A percentile compares a stretch with the other conserved stretches of the same genome.
Conservation (phyloP, 2,888 invertebrate species). For the Pimpla rufipes region DNA sequence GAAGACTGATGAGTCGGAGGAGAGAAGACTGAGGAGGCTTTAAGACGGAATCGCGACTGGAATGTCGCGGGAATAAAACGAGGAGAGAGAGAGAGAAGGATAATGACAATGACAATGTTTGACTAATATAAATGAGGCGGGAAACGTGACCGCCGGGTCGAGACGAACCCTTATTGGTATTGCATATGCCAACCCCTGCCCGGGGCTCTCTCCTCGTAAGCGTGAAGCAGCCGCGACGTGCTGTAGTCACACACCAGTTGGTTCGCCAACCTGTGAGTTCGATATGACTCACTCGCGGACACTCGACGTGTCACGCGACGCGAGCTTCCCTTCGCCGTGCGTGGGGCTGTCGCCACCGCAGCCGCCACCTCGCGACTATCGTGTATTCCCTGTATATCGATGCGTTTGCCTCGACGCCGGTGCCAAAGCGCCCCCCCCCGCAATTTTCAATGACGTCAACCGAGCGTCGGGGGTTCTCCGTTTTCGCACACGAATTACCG, state of each 20-base stretch:
- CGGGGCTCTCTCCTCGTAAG: constrained; percentile 4
- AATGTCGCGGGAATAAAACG: too few species aligned
- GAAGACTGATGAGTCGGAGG: too few species aligned
- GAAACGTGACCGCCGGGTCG: constrained; percentile 25
- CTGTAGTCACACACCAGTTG: constrained; percentile 62
- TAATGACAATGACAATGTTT: not conserved
- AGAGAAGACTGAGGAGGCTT: too few species aligned
- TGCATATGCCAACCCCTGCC: constrained; percentile 14
- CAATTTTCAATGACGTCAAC: constrained; percentile 59
- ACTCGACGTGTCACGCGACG: constrained; percentile 59
- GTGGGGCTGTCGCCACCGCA: constrained; percentile 7
- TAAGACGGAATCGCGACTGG: too few species aligned
- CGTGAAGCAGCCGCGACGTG: constrained; percentile 39
- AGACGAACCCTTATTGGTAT: constrained; percentile 56
- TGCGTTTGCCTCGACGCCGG: not conserved
- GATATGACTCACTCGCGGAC: constrained; percentile 63
- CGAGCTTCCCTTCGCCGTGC: constrained; percentile 47
- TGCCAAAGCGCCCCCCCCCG: constrained; percentile 32
- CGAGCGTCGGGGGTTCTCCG: constrained; percentile 19
- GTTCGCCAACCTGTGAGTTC: constrained; percentile 66
- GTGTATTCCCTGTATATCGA: constrained; percentile 8
- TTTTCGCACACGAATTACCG: constrained; percentile 33
- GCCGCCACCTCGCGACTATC: not conserved
- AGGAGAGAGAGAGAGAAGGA: not conserved
- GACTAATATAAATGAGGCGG: not conserved